Base-by-base conservation (phyloP, 2,888 invertebrate genomes). In the Ormia ochracea region DNA sequence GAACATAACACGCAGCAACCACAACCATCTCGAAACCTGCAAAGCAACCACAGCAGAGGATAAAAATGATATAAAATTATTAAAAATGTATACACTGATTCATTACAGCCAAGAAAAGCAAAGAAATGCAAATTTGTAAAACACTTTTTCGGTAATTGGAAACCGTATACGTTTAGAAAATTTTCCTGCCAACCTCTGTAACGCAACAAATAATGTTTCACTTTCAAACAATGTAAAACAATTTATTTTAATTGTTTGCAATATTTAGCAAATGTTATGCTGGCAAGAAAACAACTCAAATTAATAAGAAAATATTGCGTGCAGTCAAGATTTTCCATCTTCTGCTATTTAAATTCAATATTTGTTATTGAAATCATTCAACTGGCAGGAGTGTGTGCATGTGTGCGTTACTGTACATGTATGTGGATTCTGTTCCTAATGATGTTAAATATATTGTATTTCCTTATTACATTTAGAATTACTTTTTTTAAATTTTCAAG, bases 51-150 rank as follows among this genome's bases (percentile, higher is more conserved):
- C 82, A 82, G 84, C 84, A 82, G 84, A 86, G 82, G 87, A 87
- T 82, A 88, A 89, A 84, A 87, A 89, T 81, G 89, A 88, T 69
- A 84, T 89, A 56, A 87, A 88, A 43, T 85, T 89, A 85, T 84
- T 88, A 31, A 89, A 88, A 82, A 86, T 89, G 85, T 88, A 88
- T 86, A 89, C 89, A 23, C 80, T 88, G 82, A 88, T 88, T 85
- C 88, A 88, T 70, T 89, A 89, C 73, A 83, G 83, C 38, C 79
- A 79, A 14, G 74, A 81, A 50, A 74, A 74, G 72, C 74, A 75
- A 54, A 58, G 61, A 33, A 58, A 63, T 48, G 43, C 52, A 7
- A 28, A 50, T 43, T 26, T 58, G 36, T 72, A 38, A 66, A 58
- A 21, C 10, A 41, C 5, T 14, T 4, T 6, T 28, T n/a, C n/a